These are phyloP conservation scores for Bombycilla garrulus DNA, from an alignment of 2,113 vertebrate genomes.

Conservation along the genomic window DNA sequence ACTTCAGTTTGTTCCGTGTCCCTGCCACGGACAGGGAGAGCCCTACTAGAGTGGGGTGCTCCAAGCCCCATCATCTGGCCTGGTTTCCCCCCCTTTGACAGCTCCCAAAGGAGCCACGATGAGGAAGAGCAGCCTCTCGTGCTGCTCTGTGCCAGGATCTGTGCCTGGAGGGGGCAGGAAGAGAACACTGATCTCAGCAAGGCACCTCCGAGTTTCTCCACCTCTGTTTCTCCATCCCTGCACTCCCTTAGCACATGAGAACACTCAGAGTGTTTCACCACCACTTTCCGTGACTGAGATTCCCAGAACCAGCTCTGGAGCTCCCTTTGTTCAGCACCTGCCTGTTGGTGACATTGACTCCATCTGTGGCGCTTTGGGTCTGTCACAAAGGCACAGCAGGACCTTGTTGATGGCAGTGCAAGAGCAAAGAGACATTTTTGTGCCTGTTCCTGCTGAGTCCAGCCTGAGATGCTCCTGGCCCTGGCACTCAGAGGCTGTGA, in stretches of 20 bases:
- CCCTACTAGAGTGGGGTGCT: fast-evolving
- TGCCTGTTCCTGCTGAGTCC: background rate
- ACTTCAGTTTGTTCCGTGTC: fast-evolving
- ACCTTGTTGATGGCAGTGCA: fast-evolving
- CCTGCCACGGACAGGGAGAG: background rate
- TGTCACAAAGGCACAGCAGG: background rate
- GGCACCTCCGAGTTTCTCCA: fast-evolving
- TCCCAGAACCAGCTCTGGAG: fast-evolving
- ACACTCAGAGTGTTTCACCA: background rate
- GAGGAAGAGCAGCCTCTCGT: background rate
- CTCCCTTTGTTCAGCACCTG: background rate
- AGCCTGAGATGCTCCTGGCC: background rate
- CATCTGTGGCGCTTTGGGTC: fast-evolving
- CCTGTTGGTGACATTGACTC: fast-evolving
- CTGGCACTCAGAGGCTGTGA: background rate
- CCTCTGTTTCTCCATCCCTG: background rate
- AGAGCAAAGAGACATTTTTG: background rate
- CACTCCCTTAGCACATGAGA: fast-evolving
- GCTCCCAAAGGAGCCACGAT: fast-evolving
- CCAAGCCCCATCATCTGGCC: fast-evolving
- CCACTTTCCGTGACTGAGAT: fast-evolving
- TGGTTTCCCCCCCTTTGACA: fast-evolving
- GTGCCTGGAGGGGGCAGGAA: background rate
- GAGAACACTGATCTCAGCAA: background rate
- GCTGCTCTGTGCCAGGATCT: background rate